Percentiles rank a stretch among this genome's conserved stretches.
Evolutionary conservation across 1,140 invertebrate genomes (phyloP).

Genomic region (Orchesella cincta): DNA sequence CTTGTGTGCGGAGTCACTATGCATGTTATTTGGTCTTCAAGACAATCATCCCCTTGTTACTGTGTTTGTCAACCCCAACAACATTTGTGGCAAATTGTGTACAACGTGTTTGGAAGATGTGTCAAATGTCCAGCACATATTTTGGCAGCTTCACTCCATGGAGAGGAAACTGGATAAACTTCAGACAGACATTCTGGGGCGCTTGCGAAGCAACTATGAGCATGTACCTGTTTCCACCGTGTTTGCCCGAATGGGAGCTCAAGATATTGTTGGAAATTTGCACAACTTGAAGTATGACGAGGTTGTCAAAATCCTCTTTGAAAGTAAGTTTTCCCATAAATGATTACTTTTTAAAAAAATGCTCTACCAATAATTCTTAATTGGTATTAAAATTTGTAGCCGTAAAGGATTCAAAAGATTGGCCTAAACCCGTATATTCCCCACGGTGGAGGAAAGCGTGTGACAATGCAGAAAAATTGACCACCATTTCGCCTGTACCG

Average conservation of each 20-base stretch:
- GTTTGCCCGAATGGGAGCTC: neutral
- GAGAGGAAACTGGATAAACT: neutral
- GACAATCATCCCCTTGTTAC: neutral
- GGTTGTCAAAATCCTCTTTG: constrained; percentile 7
- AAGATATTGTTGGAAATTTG: neutral
- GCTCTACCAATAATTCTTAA: neutral
- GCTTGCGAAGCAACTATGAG: neutral
- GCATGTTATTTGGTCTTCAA: neutral
- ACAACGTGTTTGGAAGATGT: neutral
- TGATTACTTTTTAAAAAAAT: neutral
- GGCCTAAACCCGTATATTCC: neutral
- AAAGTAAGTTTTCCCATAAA: constrained; percentile 1
- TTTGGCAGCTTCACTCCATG: neutral
- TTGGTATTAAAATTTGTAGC: neutral
- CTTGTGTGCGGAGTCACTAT: neutral
- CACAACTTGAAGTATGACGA: neutral
- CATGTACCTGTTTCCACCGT: neutral
- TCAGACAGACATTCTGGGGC: neutral
- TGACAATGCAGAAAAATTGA: neutral
- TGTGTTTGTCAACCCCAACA: neutral
- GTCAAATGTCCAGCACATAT: neutral
- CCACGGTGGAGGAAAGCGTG: neutral
- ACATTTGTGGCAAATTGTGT: neutral
- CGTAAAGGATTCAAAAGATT: neutral
- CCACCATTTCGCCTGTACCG: too few species aligned